Conservation (phyloP, 92 coral and sea anemone species). For the Ricordea florida region DNA sequence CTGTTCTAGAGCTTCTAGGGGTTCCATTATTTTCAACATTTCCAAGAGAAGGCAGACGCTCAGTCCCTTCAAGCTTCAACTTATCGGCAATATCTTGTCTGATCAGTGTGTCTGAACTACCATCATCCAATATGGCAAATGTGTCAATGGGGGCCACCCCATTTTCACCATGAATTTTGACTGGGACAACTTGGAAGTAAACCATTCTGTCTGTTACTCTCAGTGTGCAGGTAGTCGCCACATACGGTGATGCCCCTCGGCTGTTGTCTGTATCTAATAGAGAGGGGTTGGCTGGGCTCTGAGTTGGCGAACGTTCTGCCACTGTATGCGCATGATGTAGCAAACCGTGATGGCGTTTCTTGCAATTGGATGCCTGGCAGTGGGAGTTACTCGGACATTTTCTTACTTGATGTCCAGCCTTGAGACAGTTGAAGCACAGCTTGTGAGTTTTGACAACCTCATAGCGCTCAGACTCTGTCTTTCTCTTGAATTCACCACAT, state of each 20-base stretch:
- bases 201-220: constrained; percentile 26
- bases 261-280: neutral
- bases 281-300: neutral
- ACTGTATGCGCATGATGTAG: constrained; percentile 22
- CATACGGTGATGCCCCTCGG: neutral
- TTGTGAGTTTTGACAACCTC: constrained; percentile 14
- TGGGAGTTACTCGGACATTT: constrained; percentile 2
- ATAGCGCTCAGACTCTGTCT: constrained; percentile 12
- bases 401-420: constrained; percentile 24
- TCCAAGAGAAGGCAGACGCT: constrained; percentile 49
- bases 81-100: constrained; percentile 45
- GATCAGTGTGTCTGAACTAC: constrained; percentile 56
- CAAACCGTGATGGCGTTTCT: constrained; percentile 22
- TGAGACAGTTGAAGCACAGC: constrained; percentile 41
- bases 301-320: neutral
- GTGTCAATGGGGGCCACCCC: constrained; percentile 57
- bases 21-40: constrained; percentile 50
- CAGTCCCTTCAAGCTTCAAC: constrained; percentile 48
- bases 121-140: constrained; percentile 58
- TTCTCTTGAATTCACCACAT: constrained; percentile 37
- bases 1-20: constrained; percentile 31
- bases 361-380: constrained; percentile 22
- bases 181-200: constrained; percentile 64
- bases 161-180: constrained; percentile 41
- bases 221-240: constrained; percentile 9